These are phyloP conservation scores for Dyspetes luteomarginatus DNA, from an alignment of 2,888 invertebrate species.

Conservation along the genomic window DNA sequence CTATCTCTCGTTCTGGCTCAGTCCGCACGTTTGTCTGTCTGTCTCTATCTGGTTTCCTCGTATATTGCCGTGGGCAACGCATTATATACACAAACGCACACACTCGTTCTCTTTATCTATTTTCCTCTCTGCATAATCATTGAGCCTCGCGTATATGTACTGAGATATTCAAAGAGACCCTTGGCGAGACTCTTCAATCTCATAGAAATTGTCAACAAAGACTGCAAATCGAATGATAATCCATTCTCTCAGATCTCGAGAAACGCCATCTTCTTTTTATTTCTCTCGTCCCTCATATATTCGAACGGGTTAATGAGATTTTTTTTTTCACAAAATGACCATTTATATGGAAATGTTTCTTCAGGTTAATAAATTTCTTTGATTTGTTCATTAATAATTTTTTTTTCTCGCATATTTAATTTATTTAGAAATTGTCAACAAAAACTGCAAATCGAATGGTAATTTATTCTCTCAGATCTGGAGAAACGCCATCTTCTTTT, in stretches of 20 bases:
- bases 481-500: slow-evolving; percentile 56
- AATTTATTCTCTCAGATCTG: slow-evolving; percentile 81
- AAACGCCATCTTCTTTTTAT: slow-evolving; percentile 57
- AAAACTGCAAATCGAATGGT: slow-evolving; percentile 73
- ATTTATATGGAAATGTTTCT: too few relatives aligned
- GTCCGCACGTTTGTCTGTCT: slow-evolving; percentile 52
- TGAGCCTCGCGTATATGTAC: too few relatives aligned
- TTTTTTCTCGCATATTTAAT: too few relatives aligned
- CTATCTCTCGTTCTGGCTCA: slow-evolving; percentile 49
- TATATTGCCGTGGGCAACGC: slow-evolving; percentile 54
- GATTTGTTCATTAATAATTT: too few relatives aligned
- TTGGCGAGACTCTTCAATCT: slow-evolving; percentile 57
- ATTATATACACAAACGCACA: slow-evolving; percentile 36
- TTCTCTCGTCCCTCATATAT: background rate
- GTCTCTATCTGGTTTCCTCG: slow-evolving; percentile 48
- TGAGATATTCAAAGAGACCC: slow-evolving; percentile 80
- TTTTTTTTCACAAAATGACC: too few relatives aligned
- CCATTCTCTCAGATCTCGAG: slow-evolving; percentile 80
- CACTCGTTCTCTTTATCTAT: slow-evolving; percentile 44
- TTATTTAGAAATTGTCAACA: slow-evolving; percentile 72
- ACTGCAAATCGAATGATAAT: slow-evolving; percentile 73
- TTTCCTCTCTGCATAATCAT: slow-evolving; percentile 53
- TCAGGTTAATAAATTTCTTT: too few relatives aligned
- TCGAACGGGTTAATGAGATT: background rate
- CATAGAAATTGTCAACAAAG: slow-evolving; percentile 73